Conservation (phyloP, 2,888 invertebrate genomes). For the Phortica okadai region DNA sequence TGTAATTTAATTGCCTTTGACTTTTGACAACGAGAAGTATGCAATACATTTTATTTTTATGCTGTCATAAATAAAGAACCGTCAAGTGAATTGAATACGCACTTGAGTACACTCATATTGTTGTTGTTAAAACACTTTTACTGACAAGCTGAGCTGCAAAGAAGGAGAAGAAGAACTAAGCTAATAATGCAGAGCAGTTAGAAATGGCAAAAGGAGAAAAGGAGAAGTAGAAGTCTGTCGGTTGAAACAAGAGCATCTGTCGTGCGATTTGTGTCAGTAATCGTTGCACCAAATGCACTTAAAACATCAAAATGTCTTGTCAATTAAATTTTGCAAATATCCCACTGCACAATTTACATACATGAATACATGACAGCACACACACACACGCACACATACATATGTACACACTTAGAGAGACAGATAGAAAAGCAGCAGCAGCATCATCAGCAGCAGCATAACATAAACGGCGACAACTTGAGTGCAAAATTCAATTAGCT, state of each 20-base stretch:
- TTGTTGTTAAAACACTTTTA: too few species aligned
- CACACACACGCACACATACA: conserved; percentile 17
- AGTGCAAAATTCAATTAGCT: conserved; percentile 72
- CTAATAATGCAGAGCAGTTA: neutral
- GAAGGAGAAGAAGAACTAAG: neutral
- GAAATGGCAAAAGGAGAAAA: neutral
- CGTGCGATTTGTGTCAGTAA: conserved; percentile 1
- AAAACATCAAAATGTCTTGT: conserved; percentile 70
- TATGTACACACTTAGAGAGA: neutral
- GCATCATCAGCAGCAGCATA: too few species aligned
- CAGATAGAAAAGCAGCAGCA: too few species aligned
- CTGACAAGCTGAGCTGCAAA: neutral
- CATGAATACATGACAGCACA: conserved; percentile 11
- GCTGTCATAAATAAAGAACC: too few species aligned
- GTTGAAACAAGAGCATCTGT: neutral
- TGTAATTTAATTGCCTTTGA: too few species aligned
- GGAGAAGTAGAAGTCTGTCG: too few species aligned
- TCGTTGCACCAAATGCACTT: conserved; percentile 56
- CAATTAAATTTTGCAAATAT: conserved; percentile 49
- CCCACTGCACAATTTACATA: conserved; percentile 37
- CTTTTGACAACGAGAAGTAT: too few species aligned
- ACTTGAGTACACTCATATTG: too few species aligned
- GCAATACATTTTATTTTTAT: too few species aligned
- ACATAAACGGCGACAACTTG: conserved; percentile 59
- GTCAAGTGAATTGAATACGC: too few species aligned